phyloP scores from a whole-genome alignment of 2,888 invertebrate genomes.

The Horisme vitalbata region DNA sequence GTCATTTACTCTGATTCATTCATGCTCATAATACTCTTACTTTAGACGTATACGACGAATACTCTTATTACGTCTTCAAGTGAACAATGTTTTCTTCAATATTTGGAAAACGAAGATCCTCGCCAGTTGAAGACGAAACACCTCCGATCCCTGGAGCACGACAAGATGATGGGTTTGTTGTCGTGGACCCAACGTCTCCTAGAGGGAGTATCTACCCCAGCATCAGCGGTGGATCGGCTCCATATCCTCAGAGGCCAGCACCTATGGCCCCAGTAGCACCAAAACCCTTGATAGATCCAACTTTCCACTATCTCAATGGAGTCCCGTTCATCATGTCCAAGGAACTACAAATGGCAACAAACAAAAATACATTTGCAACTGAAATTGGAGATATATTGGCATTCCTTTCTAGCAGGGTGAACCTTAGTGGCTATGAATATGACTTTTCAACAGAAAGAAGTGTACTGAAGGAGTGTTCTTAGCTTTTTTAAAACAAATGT shows the following conservation, averaged over 20 bases:
- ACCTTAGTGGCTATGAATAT: slow-evolving; percentile 69
- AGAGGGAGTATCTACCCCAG: slow-evolving; percentile 62
- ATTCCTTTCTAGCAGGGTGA: slow-evolving; percentile 74
- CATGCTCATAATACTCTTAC: too few species aligned
- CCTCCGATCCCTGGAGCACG: slow-evolving; percentile 73
- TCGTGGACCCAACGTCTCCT: slow-evolving; percentile 55
- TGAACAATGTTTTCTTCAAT: slow-evolving; percentile 71
- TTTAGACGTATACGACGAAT: too few species aligned
- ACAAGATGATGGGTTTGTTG: slow-evolving; percentile 67
- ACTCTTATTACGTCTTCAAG: not conserved
- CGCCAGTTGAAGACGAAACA: slow-evolving; percentile 71
- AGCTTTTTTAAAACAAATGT: slow-evolving; percentile 13
- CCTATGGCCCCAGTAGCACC: slow-evolving; percentile 52
- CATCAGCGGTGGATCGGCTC: slow-evolving; percentile 51
- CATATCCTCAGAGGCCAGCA: slow-evolving; percentile 58
- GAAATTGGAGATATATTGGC: slow-evolving; percentile 78
- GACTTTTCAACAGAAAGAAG: slow-evolving; percentile 80
- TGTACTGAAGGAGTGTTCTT: slow-evolving; percentile 79
- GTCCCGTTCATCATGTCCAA: slow-evolving; percentile 81
- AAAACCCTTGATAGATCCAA: slow-evolving; percentile 48
- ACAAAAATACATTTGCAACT: slow-evolving; percentile 73
- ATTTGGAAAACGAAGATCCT: slow-evolving; percentile 73
- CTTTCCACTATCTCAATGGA: slow-evolving; percentile 77
- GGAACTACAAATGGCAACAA: slow-evolving; percentile 69
- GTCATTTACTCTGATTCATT: too few species aligned